Percentiles rank a stretch among this genome's conserved stretches.
These are phyloP conservation scores for Empis livida DNA, from an alignment of 2,888 invertebrate species.

Conservation along the genomic window DNA sequence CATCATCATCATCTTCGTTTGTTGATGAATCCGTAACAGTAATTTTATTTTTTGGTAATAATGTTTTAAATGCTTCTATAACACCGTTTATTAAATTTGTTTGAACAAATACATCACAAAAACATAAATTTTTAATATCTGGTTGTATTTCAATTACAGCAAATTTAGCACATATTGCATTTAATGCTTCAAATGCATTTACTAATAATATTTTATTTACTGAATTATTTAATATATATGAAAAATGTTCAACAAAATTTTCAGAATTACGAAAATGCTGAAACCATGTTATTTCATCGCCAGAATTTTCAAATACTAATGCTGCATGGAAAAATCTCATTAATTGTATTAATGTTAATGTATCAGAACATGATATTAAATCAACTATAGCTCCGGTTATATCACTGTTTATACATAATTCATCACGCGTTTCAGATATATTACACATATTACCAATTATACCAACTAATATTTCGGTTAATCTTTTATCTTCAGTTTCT, in stretches of 20 bases:
- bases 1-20: conserved; percentile 9
- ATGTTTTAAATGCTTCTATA: conserved; percentile 29
- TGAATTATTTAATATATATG: conserved; percentile 62
- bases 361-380: conserved; percentile 50
- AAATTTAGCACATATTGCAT: conserved; percentile 40
- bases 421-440: conserved; percentile 44
- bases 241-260: conserved; percentile 44
- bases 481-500: conserved; percentile 46
- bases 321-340: conserved; percentile 51
- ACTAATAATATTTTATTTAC: conserved; percentile 47
- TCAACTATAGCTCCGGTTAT: conserved; percentile 44
- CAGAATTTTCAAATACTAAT: conserved; percentile 37
- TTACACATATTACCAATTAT: conserved; percentile 76
- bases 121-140: conserved; percentile 17
- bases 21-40: conserved; percentile 11
- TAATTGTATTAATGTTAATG: conserved; percentile 58
- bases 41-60: conserved; percentile 16
- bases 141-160: conserved; percentile 23
- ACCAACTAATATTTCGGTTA: conserved; percentile 70
- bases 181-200: conserved; percentile 46
- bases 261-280: conserved; percentile 37
- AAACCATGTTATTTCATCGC: conserved; percentile 39
- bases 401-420: conserved; percentile 43
- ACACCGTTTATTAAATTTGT: conserved; percentile 26
- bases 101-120: conserved; percentile 27